Base-by-base conservation (phyloP, 2,113 vertebrate species). In the Nyctibius bracteatus region DNA sequence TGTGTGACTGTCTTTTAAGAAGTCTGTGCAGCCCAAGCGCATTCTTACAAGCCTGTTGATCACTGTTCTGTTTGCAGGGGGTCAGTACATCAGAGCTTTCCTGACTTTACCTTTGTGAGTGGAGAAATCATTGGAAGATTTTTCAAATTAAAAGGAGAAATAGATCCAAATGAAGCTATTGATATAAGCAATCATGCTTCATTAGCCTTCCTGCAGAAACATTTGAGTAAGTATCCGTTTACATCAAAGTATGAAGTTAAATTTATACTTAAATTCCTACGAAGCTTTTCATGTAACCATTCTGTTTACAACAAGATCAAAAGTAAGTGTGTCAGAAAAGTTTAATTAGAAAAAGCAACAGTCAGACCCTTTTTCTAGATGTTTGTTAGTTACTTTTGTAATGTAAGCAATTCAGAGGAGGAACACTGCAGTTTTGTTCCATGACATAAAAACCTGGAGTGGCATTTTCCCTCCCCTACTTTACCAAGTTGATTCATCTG, bases 61-160 rank as follows among this genome's bases (percentile, higher is more conserved):
- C 3, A 27, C 41, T 41, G 91, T 85, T 96, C 20, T 97, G 0
- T 95, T 96, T 92, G 46, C 93, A 99, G 99, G 95, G 99, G 99
- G 4, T 97, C 99, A 5, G 99, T 99, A 31, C 99, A 99, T 95
- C 99, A 99, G 97, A 99, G 99, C 91, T 99, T 99, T 97, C 98
- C 98, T 33, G 99, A 99, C 97, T 99, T 99, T 90, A 99, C 99
- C 68, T 99, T 99, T 96, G 97, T 98, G 61, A 98, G 98, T 0
- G 97, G 99, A n/a, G 98, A 98, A 90, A 96, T 98, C 70, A 90
- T 99, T 46, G 99, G 99, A 62, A 98, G 97, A 90, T 81, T 99
- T 68, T 97, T 99, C 94, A 98, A 98, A 59, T 96, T 99, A 61
- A 99, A 98, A 97, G 99, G 99, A 94, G 97, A 99, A 68, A 98